Percentiles rank a stretch among this genome's conserved stretches.
Evolutionary conservation across 2,113 vertebrate genomes (phyloP).

Genomic region (Cavia porcellus): DNA sequence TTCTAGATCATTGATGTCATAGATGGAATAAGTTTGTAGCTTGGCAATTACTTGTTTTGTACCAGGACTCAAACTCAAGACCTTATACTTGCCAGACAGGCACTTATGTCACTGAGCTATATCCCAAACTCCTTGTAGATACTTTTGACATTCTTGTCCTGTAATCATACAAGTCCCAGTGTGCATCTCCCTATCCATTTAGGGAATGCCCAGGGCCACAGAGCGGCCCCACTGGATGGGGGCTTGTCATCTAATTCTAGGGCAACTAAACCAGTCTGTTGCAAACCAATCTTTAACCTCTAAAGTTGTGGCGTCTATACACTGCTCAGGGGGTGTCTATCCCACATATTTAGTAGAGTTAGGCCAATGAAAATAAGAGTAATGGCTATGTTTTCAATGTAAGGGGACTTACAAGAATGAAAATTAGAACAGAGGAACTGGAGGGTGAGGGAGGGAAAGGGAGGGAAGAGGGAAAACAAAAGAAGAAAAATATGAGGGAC

Average conservation of each 20-base stretch:
- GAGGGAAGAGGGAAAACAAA: no score
- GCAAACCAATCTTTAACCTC: not conserved
- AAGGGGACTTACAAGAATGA: not conserved
- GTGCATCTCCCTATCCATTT: not conserved
- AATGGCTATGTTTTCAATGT: not conserved
- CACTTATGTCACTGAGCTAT: no score
- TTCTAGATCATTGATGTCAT: not conserved
- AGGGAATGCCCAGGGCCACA: not conserved
- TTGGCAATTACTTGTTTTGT: not conserved
- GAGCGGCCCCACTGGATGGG: not conserved
- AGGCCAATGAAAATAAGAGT: not conserved
- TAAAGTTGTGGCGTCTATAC: not conserved
- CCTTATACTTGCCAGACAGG: no score
- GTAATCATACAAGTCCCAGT: not conserved
- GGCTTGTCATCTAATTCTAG: not conserved
- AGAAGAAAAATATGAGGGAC: no score
- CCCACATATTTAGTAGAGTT: not conserved
- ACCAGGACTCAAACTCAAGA: no score
- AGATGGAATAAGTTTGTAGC: not conserved
- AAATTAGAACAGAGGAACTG: not conserved
- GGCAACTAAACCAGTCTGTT: not conserved
- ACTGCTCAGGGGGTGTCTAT: not conserved
- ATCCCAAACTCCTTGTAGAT: not conserved
- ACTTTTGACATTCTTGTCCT: not conserved
- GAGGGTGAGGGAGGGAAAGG: not conserved